Conservation (phyloP, 1,140 invertebrate genomes). For the Atta cephalotes region DNA sequence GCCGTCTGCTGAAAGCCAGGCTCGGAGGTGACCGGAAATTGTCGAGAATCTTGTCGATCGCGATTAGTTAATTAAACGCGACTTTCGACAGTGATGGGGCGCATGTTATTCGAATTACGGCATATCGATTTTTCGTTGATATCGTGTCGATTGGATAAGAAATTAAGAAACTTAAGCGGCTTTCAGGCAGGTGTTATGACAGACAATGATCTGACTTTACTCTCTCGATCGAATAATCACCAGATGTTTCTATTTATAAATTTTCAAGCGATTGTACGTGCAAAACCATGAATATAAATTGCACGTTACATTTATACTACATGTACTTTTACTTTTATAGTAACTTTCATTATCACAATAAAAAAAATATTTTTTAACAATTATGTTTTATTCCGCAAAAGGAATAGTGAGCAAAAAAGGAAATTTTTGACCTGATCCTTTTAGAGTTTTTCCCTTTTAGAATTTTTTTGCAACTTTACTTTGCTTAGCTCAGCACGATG, state of each 20-base stretch:
- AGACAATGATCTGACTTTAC: conserved; percentile 18
- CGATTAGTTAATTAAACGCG: conserved; percentile 41
- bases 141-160: not conserved
- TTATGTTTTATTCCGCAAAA: not conserved
- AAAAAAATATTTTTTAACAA: conserved; percentile 4
- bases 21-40: conserved; percentile 33
- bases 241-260: not conserved
- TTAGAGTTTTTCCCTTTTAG: not conserved
- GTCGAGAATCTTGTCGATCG: conserved; percentile 33
- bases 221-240: not conserved
- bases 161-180: conserved; percentile 25
- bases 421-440: too few species aligned
- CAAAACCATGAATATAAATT: not conserved
- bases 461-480: not conserved
- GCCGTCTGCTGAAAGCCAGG: too few species aligned
- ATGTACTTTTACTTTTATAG: not conserved
- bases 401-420: too few species aligned
- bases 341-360: not conserved
- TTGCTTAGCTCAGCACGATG: too few species aligned
- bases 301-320: not conserved
- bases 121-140: conserved; percentile 19
- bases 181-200: conserved; percentile 1
- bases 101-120: not conserved
- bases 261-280: not conserved
- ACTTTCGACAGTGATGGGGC: not conserved